Evolutionary conservation across 2,888 invertebrate genomes (phyloP).

Genomic region (Volucella bombylans): DNA sequence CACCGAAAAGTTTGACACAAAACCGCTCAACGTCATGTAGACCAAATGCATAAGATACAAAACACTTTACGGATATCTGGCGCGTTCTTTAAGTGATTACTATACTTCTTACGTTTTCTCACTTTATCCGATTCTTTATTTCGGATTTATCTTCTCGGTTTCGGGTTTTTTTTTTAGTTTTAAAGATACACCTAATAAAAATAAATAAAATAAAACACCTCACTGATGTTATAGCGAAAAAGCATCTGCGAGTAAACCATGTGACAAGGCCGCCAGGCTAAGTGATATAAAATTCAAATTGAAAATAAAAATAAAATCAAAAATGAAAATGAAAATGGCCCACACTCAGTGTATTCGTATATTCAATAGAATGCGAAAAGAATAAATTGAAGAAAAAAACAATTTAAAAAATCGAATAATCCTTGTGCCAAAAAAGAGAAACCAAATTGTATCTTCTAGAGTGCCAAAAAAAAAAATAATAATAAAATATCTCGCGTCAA

Average conservation of each 20-base stretch:
- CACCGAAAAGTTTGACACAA: constrained; percentile 59
- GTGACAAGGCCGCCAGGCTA: constrained; percentile 55
- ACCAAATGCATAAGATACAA: constrained; percentile 12
- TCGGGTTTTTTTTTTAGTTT: neutral
- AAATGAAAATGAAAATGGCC: neutral
- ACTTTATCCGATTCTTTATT: neutral
- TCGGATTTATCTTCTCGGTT: neutral
- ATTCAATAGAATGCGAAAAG: constrained; percentile 54
- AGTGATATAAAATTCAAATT: constrained; percentile 52
- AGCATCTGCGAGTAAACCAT: constrained; percentile 39
- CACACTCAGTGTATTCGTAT: constrained; percentile 19
- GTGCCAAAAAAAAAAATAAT: constrained; percentile 60
- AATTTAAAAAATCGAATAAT: constrained; percentile 55
- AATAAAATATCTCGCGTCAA: constrained; percentile 56
- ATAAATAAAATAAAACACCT: neutral
- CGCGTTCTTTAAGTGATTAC: constrained; percentile 23
- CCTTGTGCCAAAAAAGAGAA: constrained; percentile 71
- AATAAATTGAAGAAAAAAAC: constrained; percentile 21
- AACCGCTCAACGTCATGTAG: constrained; percentile 25
- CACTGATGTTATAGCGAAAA: constrained; percentile 17
- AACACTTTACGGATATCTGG: constrained; percentile 54
- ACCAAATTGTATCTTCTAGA: constrained; percentile 49
- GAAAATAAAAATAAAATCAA: constrained; percentile 8
- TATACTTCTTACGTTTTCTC: neutral
- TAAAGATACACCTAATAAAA: constrained; percentile 13